These are phyloP conservation scores for Malacoraja senta DNA, from an alignment of 2,797 vertebrate genomes.

Conservation along the genomic window DNA sequence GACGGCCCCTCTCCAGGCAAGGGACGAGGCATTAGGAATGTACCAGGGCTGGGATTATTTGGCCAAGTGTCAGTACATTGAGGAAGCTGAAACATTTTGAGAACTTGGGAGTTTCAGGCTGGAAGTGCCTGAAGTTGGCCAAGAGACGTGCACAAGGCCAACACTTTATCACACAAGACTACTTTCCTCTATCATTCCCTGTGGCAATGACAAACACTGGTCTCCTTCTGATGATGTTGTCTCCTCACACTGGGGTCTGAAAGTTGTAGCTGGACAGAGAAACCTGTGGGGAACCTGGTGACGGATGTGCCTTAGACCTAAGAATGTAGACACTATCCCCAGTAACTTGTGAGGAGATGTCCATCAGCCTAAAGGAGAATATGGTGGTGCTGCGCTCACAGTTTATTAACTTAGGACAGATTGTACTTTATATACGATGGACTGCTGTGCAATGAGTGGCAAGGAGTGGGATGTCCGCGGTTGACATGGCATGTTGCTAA, in stretches of 20 bases:
- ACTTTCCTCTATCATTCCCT: conserved; percentile 49
- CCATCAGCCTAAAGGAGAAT: not conserved
- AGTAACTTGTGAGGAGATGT: not conserved
- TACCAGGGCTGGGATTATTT: not conserved
- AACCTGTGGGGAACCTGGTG: not conserved
- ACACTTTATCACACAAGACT: not conserved
- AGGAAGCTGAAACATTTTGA: not conserved
- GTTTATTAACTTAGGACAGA: not conserved
- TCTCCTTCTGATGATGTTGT: conserved; percentile 43
- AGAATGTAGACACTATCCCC: conserved; percentile 5
- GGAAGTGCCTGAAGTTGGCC: not conserved
- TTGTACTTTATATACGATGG: conserved; percentile 1
- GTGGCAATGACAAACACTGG: conserved; percentile 57
- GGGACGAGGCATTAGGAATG: not conserved
- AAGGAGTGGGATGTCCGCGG: no score
- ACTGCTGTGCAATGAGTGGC: conserved; percentile 7
- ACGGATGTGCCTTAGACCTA: not conserved
- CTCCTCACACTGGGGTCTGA: conserved; percentile 53
- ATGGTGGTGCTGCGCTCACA: not conserved
- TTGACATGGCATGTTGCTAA: no score
- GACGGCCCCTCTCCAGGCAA: not conserved
- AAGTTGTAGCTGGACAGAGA: not conserved
- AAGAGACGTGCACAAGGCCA: conserved; percentile 1
- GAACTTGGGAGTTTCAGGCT: not conserved
- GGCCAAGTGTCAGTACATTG: not conserved